Conservation (phyloP, 2,888 invertebrate genomes). For the Standfussiana lucernea region DNA sequence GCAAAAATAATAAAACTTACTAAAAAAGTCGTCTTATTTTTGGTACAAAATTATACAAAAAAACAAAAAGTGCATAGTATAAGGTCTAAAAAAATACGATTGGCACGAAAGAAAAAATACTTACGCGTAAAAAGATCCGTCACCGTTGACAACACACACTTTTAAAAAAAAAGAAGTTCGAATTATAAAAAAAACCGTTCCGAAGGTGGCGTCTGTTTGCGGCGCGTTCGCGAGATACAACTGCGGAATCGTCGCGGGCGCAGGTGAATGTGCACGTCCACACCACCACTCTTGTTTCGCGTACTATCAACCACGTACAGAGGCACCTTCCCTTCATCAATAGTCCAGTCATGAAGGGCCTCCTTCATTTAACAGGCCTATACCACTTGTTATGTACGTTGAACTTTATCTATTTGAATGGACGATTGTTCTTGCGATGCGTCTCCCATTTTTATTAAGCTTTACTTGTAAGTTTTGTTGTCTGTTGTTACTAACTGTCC, state of each 20-base stretch:
- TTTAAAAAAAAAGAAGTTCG: constrained; percentile 66
- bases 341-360: constrained; percentile 71
- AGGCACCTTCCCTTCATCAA: constrained; percentile 75
- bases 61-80: background rate
- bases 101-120: constrained; percentile 41
- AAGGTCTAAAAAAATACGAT: background rate
- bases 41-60: background rate
- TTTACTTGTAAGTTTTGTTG: constrained; percentile 61
- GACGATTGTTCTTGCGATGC: constrained; percentile 79
- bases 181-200: constrained; percentile 69
- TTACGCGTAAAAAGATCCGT: constrained; percentile 70
- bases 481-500: constrained; percentile 37
- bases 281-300: constrained; percentile 86
- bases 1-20: background rate
- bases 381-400: constrained; percentile 84
- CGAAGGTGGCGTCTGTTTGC: constrained; percentile 72
- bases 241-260: constrained; percentile 84
- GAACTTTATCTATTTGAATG: constrained; percentile 87
- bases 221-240: constrained; percentile 79
- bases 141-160: constrained; percentile 82
- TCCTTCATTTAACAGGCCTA: constrained; percentile 81
- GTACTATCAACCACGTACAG: constrained; percentile 75
- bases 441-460: constrained; percentile 79
- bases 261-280: constrained; percentile 88
- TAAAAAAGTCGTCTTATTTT: background rate